Percentiles rank a stretch among this genome's conserved stretches.
Conservation (phyloP, 2,113 vertebrate genomes). For the Erinaceus europaeus region DNA sequence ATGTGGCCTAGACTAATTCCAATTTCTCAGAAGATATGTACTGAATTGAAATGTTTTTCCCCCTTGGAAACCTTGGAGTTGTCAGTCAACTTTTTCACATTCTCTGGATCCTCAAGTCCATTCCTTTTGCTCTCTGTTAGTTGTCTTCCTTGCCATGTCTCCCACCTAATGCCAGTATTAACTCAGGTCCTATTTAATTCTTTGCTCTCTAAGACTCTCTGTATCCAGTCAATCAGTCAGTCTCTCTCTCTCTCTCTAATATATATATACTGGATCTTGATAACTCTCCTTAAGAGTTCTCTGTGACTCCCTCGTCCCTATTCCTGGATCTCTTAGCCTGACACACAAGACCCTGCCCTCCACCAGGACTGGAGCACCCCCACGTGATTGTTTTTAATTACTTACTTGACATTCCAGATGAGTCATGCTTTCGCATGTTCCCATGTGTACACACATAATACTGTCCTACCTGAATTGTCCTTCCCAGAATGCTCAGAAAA, state of each 20-base stretch:
- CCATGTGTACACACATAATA: neutral
- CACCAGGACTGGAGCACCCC: neutral
- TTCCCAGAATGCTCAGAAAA: slow-evolving; percentile 27
- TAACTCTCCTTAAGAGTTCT: neutral
- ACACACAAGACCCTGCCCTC: neutral
- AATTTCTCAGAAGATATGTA: neutral
- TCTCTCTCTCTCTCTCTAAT: neutral
- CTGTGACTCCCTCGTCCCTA: neutral
- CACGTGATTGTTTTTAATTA: neutral
- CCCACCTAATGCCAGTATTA: too few species aligned
- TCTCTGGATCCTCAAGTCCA: neutral
- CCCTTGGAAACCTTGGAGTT: neutral
- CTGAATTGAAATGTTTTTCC: neutral
- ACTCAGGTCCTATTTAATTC: neutral
- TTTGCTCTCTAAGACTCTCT: neutral
- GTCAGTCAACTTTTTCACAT: neutral
- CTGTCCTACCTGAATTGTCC: neutral
- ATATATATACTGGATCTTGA: neutral
- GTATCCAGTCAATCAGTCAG: accelerated
- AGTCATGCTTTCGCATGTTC: neutral
- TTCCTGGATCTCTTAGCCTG: neutral
- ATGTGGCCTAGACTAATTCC: neutral
- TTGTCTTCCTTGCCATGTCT: neutral
- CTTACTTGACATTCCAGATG: neutral
- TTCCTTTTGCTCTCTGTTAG: neutral